These are phyloP conservation scores for Balanococcus diminutus DNA, from an alignment of 2,888 invertebrate species.

Conservation along the genomic window DNA sequence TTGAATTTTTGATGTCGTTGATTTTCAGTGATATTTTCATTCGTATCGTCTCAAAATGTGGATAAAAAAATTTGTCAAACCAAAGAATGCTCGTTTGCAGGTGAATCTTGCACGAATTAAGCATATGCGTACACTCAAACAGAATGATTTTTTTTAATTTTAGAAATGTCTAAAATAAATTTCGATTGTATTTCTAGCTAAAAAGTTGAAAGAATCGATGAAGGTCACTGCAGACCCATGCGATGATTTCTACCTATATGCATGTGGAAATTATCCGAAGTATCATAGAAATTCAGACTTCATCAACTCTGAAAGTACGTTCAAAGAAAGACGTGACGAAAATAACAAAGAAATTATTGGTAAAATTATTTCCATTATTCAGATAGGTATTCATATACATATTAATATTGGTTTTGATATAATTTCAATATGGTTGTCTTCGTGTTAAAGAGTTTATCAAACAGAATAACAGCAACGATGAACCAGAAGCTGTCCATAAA, in stretches of 20 bases:
- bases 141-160: not conserved
- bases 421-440: not conserved
- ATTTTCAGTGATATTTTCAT: too few relatives aligned
- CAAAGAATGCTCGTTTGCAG: too few relatives aligned
- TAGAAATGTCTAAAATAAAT: too few relatives aligned
- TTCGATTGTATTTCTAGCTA: not conserved
- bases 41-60: too few relatives aligned
- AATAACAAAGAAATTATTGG: not conserved
- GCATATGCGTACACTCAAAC: too few relatives aligned
- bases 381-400: not conserved
- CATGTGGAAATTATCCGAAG: slow-evolving; percentile 77
- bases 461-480: slow-evolving; percentile 63
- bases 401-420: not conserved
- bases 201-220: slow-evolving; percentile 71
- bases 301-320: not conserved
- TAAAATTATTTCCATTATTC: not conserved
- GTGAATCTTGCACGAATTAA: too few relatives aligned
- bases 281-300: slow-evolving; percentile 74
- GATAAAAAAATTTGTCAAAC: too few relatives aligned
- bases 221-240: slow-evolving; percentile 76
- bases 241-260: slow-evolving; percentile 79
- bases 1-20: too few relatives aligned
- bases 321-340: not conserved
- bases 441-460: slow-evolving; percentile 67
- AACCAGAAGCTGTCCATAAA: slow-evolving; percentile 61